A percentile compares a stretch with the other conserved stretches of the same genome.
Evolutionary conservation across 2,113 vertebrate species (phyloP).

Genomic region (Chloropsis hardwickii): DNA sequence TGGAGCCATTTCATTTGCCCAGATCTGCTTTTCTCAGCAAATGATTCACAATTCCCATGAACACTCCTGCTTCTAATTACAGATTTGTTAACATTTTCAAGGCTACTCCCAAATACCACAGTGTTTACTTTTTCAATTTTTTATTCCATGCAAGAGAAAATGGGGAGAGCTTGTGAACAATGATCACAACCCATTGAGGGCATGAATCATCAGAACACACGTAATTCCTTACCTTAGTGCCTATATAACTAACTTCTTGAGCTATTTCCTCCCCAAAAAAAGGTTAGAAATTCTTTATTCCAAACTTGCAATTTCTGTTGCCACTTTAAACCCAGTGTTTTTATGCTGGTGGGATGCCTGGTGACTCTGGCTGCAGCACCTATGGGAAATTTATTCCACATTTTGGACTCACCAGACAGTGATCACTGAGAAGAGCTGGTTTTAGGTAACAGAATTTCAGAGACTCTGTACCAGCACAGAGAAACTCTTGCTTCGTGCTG

Average conservation of each 20-base stretch:
- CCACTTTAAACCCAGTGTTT: background rate
- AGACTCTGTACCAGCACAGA: background rate
- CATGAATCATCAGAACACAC: background rate
- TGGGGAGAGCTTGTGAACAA: background rate
- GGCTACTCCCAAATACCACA: slow-evolving; percentile 13
- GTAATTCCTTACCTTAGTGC: background rate
- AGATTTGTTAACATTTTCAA: background rate
- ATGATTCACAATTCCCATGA: slow-evolving; percentile 34
- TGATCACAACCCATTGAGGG: background rate
- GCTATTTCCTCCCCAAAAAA: background rate
- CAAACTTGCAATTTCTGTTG: background rate
- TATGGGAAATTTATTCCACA: background rate
- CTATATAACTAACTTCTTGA: background rate
- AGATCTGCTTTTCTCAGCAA: slow-evolving; percentile 18
- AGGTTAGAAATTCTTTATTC: background rate
- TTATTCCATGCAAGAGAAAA: background rate
- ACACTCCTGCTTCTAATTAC: slow-evolving; percentile 36
- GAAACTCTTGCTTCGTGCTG: background rate
- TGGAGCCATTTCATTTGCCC: slow-evolving; percentile 37
- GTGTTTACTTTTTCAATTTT: background rate
- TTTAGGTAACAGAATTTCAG: background rate
- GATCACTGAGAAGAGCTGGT: background rate
- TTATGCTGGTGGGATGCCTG: background rate
- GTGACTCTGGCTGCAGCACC: background rate
- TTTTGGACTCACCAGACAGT: background rate